A percentile compares a stretch with the other conserved stretches of the same genome.
Conservation (phyloP, 2,888 invertebrate genomes). For the Apotomis capreana region DNA sequence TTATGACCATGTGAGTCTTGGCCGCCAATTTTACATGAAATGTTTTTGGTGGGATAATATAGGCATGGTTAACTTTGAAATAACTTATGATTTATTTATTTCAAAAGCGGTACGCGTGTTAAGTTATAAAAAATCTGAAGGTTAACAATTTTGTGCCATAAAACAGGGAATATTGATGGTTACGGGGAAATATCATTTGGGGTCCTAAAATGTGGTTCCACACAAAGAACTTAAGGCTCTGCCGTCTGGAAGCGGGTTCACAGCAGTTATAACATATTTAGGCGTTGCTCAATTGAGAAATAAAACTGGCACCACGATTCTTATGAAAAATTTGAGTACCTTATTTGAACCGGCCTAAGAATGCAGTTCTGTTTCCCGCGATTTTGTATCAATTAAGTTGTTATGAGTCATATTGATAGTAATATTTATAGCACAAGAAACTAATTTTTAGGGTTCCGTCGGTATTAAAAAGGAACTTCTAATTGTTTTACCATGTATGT, state of each 20-base stretch:
- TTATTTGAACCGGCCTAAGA: slow-evolving; percentile 13
- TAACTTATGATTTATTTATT: neutral
- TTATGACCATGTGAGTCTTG: too few species aligned
- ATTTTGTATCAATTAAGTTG: slow-evolving; percentile 21
- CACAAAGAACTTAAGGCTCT: neutral
- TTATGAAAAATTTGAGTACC: slow-evolving; percentile 61
- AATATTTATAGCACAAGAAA: neutral
- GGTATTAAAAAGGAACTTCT: too few species aligned
- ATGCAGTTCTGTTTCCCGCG: slow-evolving; percentile 5
- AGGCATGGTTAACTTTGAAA: neutral
- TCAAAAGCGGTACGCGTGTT: neutral
- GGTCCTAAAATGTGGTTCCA: slow-evolving; percentile 11
- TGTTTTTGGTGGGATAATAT: too few species aligned
- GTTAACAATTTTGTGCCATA: slow-evolving; percentile 28
- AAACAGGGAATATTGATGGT: slow-evolving; percentile 15
- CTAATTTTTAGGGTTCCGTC: too few species aligned
- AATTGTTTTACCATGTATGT: too few species aligned
- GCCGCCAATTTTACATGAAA: too few species aligned
- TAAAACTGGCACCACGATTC: slow-evolving; percentile 55
- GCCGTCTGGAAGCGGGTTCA: neutral
- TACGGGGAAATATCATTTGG: slow-evolving; percentile 31
- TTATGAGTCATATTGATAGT: neutral
- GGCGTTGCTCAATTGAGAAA: slow-evolving; percentile 62
- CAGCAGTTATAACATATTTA: slow-evolving; percentile 43
- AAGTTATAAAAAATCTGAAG: slow-evolving; percentile 16